Percentiles rank a stretch among this genome's conserved stretches.
phyloP scores from a whole-genome alignment of 2,797 vertebrate species.

The Mus caroli region DNA sequence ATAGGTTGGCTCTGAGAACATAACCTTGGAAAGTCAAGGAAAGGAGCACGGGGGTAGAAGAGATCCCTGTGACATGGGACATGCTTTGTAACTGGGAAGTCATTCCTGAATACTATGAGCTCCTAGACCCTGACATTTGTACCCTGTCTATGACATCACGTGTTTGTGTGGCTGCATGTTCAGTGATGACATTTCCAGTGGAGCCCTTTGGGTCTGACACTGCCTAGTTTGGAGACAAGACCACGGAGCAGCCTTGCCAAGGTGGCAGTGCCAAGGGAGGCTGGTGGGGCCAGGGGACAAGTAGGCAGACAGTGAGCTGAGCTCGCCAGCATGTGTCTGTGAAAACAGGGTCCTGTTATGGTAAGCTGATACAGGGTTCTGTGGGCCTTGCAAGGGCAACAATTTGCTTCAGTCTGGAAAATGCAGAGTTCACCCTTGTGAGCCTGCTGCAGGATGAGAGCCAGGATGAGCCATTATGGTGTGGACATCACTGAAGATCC shows the following conservation, averaged over 20 bases:
- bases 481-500: neutral
- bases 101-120: neutral
- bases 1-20: neutral
- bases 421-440: no score
- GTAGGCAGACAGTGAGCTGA: neutral
- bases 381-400: neutral
- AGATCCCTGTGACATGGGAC: accelerated
- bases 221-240: accelerated
- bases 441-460: neutral
- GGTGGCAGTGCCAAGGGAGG: neutral
- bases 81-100: neutral
- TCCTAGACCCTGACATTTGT: neutral
- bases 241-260: neutral
- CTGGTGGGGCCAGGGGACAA: neutral
- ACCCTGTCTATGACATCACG: neutral
- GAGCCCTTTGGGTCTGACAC: no score
- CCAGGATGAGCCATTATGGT: neutral
- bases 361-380: neutral
- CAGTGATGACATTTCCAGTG: accelerated
- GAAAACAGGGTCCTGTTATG: neutral
- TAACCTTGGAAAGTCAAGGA: no score
- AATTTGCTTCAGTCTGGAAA: neutral
- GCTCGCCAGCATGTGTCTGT: neutral
- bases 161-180: neutral
- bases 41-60: accelerated